Percentiles rank a stretch among this genome's conserved stretches.
Conservation (phyloP, 1,140 invertebrate genomes). For the Drosophila ironensis region DNA sequence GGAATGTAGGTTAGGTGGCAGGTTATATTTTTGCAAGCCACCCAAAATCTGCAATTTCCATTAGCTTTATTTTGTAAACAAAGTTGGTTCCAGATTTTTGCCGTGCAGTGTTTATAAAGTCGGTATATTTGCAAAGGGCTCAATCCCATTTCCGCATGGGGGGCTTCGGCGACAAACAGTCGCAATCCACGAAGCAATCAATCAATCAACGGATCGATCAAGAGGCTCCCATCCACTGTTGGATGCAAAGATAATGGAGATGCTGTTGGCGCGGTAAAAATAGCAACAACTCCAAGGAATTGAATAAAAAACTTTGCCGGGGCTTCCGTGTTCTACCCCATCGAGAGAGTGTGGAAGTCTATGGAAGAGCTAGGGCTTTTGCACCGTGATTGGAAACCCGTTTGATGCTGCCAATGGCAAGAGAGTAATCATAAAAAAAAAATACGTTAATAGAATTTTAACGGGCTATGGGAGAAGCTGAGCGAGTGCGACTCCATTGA, state of each 20-base stretch:
- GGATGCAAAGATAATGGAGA: conserved; percentile 47
- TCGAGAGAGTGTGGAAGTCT: conserved; percentile 15
- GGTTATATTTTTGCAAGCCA: no score
- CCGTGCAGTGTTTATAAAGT: conserved; percentile 8
- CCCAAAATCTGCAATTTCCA: no score
- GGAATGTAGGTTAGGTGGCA: no score
- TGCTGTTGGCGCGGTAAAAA: conserved; percentile 14
- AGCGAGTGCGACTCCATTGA: background rate
- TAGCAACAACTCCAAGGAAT: conserved; percentile 40
- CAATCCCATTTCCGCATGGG: conserved; percentile 37
- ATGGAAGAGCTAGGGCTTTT: conserved; percentile 16
- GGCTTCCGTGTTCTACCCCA: conserved; percentile 33
- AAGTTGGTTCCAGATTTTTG: background rate
- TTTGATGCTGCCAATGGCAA: conserved; percentile 53
- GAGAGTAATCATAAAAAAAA: conserved; percentile 37
- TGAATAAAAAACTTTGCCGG: conserved; percentile 34
- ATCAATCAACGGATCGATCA: conserved; percentile 66
- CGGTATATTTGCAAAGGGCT: conserved; percentile 31
- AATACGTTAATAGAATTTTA: conserved; percentile 70
- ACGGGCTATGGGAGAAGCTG: conserved; percentile 23
- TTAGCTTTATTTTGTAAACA: no score
- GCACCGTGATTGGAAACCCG: conserved; percentile 52
- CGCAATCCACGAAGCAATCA: conserved; percentile 38
- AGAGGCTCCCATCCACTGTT: conserved; percentile 25
- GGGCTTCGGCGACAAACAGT: conserved; percentile 43